Conservation (phyloP, 2,797 vertebrate species). For the Malacoraja senta region DNA sequence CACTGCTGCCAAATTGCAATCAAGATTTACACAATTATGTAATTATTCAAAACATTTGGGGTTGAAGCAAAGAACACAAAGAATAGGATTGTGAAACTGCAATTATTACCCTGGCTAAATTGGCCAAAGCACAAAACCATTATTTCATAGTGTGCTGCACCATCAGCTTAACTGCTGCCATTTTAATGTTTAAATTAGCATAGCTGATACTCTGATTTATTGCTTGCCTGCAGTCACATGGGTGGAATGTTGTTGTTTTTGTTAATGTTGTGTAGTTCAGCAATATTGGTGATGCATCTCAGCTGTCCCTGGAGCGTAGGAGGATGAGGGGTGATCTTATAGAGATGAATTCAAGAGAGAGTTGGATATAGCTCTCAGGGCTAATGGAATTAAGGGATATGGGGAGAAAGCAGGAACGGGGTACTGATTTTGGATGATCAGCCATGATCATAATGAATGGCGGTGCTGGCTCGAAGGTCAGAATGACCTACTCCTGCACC, state of each 20-base stretch:
- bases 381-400: too few relatives aligned
- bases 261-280: not conserved
- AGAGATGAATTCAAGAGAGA: too few relatives aligned
- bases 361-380: too few relatives aligned
- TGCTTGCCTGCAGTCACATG: not conserved
- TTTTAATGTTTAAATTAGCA: constrained; percentile 8
- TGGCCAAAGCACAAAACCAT: not conserved
- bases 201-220: not conserved
- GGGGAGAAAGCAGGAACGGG: too few relatives aligned
- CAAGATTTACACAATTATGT: constrained; percentile 25
- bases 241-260: not conserved
- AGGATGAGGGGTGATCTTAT: too few relatives aligned
- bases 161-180: not conserved
- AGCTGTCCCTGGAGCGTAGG: not conserved
- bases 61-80: constrained; percentile 2
- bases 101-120: not conserved
- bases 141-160: not conserved
- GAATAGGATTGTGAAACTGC: constrained; percentile 8
- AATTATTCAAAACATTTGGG: constrained; percentile 1
- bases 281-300: not conserved
- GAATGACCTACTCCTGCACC: too few relatives aligned
- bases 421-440: too few relatives aligned
- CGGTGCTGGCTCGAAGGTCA: too few relatives aligned
- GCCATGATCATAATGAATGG: too few relatives aligned
- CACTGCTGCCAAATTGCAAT: constrained; percentile 27